Evolutionary conservation across 2,888 invertebrate genomes (phyloP).

Genomic region (Ctena decussata): DNA sequence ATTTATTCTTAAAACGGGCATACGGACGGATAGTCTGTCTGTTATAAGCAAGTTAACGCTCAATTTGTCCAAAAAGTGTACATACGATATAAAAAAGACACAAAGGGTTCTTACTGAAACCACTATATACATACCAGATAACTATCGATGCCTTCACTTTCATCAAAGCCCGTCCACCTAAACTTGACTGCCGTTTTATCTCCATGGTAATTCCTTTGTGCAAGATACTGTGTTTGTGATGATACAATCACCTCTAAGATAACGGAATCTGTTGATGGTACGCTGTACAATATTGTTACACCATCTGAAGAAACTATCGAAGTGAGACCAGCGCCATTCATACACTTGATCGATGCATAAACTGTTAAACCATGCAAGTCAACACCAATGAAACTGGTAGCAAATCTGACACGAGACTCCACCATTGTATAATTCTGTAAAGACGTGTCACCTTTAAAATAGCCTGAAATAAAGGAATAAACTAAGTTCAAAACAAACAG

Average conservation of each 20-base stretch:
- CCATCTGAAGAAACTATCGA: constrained; percentile 53
- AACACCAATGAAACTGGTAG: not conserved
- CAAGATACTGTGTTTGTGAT: constrained; percentile 54
- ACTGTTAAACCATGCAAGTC: not conserved
- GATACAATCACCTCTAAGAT: constrained; percentile 42
- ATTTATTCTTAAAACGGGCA: no score
- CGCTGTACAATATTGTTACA: constrained; percentile 43
- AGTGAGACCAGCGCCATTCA: constrained; percentile 56
- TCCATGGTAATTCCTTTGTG: constrained; percentile 52
- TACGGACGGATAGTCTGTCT: no score
- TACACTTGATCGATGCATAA: constrained; percentile 48
- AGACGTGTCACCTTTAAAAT: not conserved
- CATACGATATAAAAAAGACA: no score
- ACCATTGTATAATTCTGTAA: not conserved
- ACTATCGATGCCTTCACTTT: constrained; percentile 51
- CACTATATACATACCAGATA: constrained; percentile 41
- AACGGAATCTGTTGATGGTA: constrained; percentile 47
- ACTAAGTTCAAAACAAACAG: no score
- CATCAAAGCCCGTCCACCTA: constrained; percentile 63
- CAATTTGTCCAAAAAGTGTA: no score
- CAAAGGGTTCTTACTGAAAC: no score
- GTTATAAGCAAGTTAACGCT: no score
- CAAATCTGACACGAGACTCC: not conserved
- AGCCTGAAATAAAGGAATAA: not conserved
- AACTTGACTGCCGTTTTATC: constrained; percentile 38